A percentile compares a stretch with the other conserved stretches of the same genome.
These are phyloP conservation scores for Aspidiotus destructor DNA, from an alignment of 2,888 invertebrate species.

Conservation along the genomic window DNA sequence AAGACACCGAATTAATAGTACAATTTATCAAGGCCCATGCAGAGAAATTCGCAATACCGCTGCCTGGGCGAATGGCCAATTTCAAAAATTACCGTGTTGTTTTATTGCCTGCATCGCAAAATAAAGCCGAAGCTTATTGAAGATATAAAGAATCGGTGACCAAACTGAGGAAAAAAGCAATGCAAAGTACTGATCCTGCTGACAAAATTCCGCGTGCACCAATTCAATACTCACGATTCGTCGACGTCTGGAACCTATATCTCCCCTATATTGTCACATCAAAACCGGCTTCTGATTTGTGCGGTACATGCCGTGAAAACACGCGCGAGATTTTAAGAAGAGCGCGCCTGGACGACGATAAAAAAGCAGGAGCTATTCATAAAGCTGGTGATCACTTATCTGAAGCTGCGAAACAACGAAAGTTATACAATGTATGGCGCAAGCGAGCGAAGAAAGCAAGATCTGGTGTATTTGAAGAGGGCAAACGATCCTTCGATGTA, in stretches of 20 bases:
- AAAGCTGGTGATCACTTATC: background rate
- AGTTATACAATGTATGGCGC: background rate
- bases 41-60: background rate
- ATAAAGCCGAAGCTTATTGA: background rate
- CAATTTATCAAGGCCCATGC: background rate
- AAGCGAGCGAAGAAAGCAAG: background rate
- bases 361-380: background rate
- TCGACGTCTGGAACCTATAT: background rate
- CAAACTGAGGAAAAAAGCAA: too few relatives aligned
- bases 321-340: too few relatives aligned
- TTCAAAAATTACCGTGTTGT: slow-evolving; percentile 10
- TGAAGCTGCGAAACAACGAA: background rate
- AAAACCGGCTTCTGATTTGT: slow-evolving; percentile 6
- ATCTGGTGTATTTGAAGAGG: background rate
- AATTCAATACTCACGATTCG: too few relatives aligned
- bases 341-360: background rate
- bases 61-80: background rate
- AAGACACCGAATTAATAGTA: too few relatives aligned
- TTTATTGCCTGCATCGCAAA: background rate
- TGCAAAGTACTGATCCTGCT: too few relatives aligned
- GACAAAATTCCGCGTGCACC: too few relatives aligned
- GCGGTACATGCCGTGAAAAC: background rate
- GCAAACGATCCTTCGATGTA: background rate
- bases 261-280: background rate
- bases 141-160: too few relatives aligned